Evolutionary conservation across 1,140 invertebrate genomes (phyloP), one percentile per base, ranked within the genome.

Genomic region (Drosophila ogumai): DNA sequence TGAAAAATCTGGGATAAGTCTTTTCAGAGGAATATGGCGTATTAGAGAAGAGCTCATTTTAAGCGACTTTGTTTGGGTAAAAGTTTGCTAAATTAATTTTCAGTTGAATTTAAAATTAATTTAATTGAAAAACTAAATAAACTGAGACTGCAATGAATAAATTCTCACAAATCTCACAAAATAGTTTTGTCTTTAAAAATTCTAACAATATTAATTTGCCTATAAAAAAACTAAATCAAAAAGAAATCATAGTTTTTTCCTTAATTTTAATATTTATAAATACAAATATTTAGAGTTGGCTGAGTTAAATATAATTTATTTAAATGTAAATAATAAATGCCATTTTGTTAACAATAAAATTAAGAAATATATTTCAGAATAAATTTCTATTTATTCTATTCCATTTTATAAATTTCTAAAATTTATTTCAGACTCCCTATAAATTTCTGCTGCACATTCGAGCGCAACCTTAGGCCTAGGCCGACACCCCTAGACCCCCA

Each of bases 381-480:
- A 36, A 6, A 22, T 9, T 10, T 22, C 4, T 4, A 17, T 50
- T 10, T 17, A 19, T 52, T 32, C 28, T 4, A 8, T 17, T 19
- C 7, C 2, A 19, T 17, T 12, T 17, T 13, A 34, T 52, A 52
- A 13, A 52, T 52, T 19, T 32, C n/a, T 32, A 6, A 25, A 22
- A 7, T 46, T 49, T 31, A n/a, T 32, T 31, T 17, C 8, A 9
- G 25, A n/a, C 25, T 28, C 3, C 13, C 15, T 22, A 31, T 17
- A 31, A 4, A 31, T 31, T 31, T 49, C 47, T 49, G 9, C 17
- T 22, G 25, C 44, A 47, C 34, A 31, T 61, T 31, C 12, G 6
- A 8, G n/a, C 12, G n/a, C n/a, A 22, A 43, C 10, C 28, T 34
- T 40, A 50, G 60, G 60, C 60, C 19, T 66, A 65, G 36, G 22